These are phyloP conservation scores for Ondatra zibethicus DNA, from an alignment of 2,113 vertebrate genomes.

Conservation along the genomic window DNA sequence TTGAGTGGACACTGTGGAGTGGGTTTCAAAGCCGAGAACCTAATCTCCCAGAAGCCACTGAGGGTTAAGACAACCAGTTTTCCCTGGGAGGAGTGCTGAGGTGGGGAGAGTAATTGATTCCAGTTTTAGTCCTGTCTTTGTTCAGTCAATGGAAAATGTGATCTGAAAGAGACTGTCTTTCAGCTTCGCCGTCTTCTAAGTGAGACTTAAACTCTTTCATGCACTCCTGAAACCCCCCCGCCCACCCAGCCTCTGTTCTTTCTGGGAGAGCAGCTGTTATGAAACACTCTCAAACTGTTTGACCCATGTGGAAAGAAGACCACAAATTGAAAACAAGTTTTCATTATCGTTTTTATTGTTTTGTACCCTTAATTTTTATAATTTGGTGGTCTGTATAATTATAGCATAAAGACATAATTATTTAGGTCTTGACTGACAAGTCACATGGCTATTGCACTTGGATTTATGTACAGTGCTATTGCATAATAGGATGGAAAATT, in stretches of 20 bases:
- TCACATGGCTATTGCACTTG: constrained; percentile 62
- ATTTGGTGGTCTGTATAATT: constrained; percentile 71
- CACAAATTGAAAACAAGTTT: constrained; percentile 54
- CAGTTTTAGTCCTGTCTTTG: background rate
- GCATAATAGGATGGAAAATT: constrained; percentile 61
- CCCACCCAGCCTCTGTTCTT: background rate
- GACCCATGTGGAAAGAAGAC: constrained; percentile 15
- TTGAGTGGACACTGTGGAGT: constrained; percentile 73
- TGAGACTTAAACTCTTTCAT: background rate
- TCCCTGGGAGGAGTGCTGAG: background rate
- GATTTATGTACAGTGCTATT: constrained; percentile 68
- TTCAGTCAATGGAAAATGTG: background rate
- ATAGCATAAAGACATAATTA: constrained; percentile 67
- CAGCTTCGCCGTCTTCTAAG: background rate
- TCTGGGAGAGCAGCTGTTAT: background rate
- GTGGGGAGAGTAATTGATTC: background rate
- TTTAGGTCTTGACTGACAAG: constrained; percentile 50
- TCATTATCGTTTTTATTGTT: constrained; percentile 67
- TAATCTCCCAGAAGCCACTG: constrained; percentile 61
- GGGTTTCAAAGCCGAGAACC: constrained; percentile 68
- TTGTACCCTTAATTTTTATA: constrained; percentile 66
- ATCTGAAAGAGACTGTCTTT: background rate
- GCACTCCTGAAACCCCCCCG: no score
- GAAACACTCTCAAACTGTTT: background rate
- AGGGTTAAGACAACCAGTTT: constrained; percentile 23